Evolutionary conservation across 2,888 invertebrate species (phyloP), one percentile per base, ranked within the genome.

Genomic region (Synergus japonicus): DNA sequence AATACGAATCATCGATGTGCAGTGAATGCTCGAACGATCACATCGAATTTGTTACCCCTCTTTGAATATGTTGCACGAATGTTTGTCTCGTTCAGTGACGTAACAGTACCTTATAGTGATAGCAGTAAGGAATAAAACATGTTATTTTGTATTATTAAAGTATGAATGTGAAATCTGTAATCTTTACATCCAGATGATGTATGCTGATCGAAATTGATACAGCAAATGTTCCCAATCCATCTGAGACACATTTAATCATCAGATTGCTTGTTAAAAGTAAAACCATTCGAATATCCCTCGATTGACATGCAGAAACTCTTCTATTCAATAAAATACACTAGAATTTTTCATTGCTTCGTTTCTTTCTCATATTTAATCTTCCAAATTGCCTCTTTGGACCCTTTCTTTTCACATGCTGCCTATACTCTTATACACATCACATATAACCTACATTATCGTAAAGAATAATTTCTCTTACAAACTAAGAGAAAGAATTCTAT

Each of bases 1-100:
- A 89, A 89, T 89, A 88, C 87, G 88, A 87, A 86, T 89, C 89
- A 88, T 89, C 88, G 87, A 85, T 81, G 82, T 82, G 83, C 84
- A 81, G 84, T 83, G 83, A 86, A 84, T 85, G 83, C 76, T 66
- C 80, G 78, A 81, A 83, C 80, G 82, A 83, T 83, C 79, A 67
- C 83, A 69, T 77, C 76, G 80, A 3, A 60, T 60, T 78, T 76
- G 78, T 49, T 80, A 81, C 64, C 60, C 22, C 69, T 22, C 13
- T 22, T 63, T 41, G 29, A 37, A 49, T 54, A 49, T 54, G 37
- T 73, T 49, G 49, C 37, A 10, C 22, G 22, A 44, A 22, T 67
- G 1, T 22, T 37, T 29, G 29, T 29, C 29, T 29, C 29, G 29
- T 29, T 29, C 29, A 29, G 29, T 29, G 29, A 29, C 29, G 29